Percentiles rank a stretch among this genome's conserved stretches.
Evolutionary conservation across 1,140 invertebrate genomes (phyloP).

Genomic region (Saxidomus purpurata): DNA sequence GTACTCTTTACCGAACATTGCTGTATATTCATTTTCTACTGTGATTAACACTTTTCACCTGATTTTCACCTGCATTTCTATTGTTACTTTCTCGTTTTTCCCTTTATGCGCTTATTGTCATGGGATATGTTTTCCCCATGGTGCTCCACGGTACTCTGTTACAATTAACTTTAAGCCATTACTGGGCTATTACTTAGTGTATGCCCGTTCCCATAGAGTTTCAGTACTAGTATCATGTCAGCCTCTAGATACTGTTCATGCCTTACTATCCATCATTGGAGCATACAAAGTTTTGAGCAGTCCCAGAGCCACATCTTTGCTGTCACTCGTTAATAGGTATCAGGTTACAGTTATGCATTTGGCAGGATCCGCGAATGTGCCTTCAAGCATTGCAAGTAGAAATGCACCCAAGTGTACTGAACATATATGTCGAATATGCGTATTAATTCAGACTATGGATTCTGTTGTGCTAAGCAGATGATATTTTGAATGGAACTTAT

Average conservation of each 20-base stretch:
- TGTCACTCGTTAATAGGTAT: constrained; percentile 62
- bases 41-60: too few relatives aligned
- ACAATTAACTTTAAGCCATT: constrained; percentile 59
- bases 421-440: constrained; percentile 59
- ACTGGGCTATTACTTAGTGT: constrained; percentile 64
- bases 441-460: constrained; percentile 18
- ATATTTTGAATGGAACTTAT: constrained; percentile 20
- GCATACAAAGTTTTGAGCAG: constrained; percentile 67
- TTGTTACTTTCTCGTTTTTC: constrained; percentile 4
- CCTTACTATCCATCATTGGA: constrained; percentile 65
- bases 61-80: constrained; percentile 34
- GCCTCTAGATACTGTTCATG: constrained; percentile 54
- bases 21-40: too few relatives aligned
- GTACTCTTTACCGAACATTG: too few relatives aligned
- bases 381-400: constrained; percentile 69
- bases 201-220: constrained; percentile 61
- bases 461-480: neutral
- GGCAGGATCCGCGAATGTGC: too few relatives aligned
- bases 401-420: constrained; percentile 56
- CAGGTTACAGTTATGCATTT: constrained; percentile 36
- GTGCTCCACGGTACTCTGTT: neutral
- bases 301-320: too few relatives aligned
- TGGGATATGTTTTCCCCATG: constrained; percentile 4
- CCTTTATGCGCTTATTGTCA: constrained; percentile 38
- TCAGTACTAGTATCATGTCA: constrained; percentile 47